These are phyloP conservation scores for Pelodytes ibericus DNA, from an alignment of 2,797 vertebrate species.

Conservation along the genomic window DNA sequence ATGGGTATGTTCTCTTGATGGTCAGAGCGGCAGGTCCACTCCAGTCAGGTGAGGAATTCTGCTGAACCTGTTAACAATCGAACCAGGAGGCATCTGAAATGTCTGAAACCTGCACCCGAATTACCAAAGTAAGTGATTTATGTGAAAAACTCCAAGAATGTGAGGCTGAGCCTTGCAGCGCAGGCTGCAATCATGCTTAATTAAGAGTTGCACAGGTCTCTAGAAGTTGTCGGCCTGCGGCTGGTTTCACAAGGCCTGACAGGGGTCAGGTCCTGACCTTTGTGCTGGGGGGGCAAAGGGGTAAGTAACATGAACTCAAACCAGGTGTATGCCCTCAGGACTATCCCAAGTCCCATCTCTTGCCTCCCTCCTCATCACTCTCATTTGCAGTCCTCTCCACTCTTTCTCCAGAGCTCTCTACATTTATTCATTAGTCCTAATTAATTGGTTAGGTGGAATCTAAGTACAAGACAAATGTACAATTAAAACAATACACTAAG, in stretches of 20 bases:
- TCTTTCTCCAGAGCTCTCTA: not conserved
- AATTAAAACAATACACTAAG: too few relatives aligned
- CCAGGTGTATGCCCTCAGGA: slow-evolving; percentile 45
- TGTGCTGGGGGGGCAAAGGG: slow-evolving; percentile 33
- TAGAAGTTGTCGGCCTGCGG: slow-evolving; percentile 29
- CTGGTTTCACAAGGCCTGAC: slow-evolving; percentile 51
- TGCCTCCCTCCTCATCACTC: not conserved
- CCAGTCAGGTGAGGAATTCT: not conserved
- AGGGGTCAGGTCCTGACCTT: slow-evolving; percentile 37
- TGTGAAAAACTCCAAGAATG: slow-evolving; percentile 45
- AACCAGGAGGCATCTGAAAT: slow-evolving; percentile 9
- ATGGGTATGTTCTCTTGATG: too few relatives aligned
- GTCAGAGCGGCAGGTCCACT: not conserved
- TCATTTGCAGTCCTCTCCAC: slow-evolving; percentile 5
- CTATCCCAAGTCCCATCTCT: slow-evolving; percentile 29
- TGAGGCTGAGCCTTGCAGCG: slow-evolving; percentile 22
- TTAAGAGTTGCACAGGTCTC: slow-evolving; percentile 45
- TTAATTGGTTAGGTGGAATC: slow-evolving; percentile 49
- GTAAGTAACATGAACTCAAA: slow-evolving; percentile 48
- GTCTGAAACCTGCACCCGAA: slow-evolving; percentile 2
- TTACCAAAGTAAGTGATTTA: slow-evolving; percentile 29
- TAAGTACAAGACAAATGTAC: slow-evolving; percentile 33
- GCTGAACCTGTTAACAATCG: slow-evolving; percentile 1
- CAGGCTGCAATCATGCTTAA: slow-evolving; percentile 52
- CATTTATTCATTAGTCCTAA: slow-evolving; percentile 44